Conservation (phyloP, 2,888 invertebrate species). For the Dexiosoma caninum region DNA sequence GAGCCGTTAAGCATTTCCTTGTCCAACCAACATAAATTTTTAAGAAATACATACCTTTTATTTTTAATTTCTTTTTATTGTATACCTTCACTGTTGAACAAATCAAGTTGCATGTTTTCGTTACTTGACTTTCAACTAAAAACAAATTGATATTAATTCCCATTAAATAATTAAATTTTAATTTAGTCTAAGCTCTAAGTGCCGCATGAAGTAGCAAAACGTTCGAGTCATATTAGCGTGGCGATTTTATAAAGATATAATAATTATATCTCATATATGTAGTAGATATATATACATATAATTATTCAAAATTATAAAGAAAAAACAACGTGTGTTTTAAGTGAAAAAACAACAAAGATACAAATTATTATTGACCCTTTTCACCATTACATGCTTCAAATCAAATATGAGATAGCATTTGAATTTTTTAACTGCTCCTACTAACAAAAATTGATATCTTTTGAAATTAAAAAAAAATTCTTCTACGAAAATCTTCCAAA, state of each 20-base stretch:
- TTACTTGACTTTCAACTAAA: not conserved
- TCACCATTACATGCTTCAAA: not conserved
- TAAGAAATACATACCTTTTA: conserved; percentile 45
- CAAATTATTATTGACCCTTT: not conserved
- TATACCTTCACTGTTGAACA: conserved; percentile 14
- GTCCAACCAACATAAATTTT: conserved; percentile 64
- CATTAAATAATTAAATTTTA: not conserved
- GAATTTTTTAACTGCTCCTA: not conserved
- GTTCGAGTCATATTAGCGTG: not conserved
- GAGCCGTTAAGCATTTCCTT: conserved; percentile 65
- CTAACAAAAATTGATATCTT: not conserved
- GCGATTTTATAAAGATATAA: not conserved
- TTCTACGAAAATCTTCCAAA: not conserved
- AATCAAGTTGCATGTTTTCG: conserved; percentile 25
- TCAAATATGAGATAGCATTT: not conserved
- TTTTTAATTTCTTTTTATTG: too few relatives aligned
- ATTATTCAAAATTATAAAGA: too few relatives aligned
- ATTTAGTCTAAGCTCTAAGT: not conserved
- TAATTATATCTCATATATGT: too few relatives aligned
- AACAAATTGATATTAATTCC: conserved; percentile 4
- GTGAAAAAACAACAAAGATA: too few relatives aligned
- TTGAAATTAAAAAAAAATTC: not conserved
- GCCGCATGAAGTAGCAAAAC: not conserved
- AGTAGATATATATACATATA: too few relatives aligned
- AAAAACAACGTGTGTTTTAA: too few relatives aligned